Conservation (phyloP, 2,888 invertebrate genomes). For the Clepsis dumicolana region DNA sequence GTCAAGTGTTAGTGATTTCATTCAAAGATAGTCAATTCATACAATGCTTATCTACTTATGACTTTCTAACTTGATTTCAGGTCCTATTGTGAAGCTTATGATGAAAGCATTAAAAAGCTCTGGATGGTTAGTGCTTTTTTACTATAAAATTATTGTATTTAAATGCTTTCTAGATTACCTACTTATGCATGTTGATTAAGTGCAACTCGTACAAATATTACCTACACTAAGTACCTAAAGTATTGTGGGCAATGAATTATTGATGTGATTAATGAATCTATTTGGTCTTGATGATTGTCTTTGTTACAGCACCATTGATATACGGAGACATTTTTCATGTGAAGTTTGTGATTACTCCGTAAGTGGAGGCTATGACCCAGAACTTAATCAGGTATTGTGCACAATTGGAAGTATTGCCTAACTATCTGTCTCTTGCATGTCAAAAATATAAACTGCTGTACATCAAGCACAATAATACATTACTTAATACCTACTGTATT, state of each 20-base stretch:
- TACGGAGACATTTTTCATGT: constrained; percentile 95
- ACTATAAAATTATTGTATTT: not conserved
- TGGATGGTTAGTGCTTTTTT: constrained; percentile 88
- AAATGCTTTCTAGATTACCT: not conserved
- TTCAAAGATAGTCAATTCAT: not conserved
- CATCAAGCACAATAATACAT: too few relatives aligned
- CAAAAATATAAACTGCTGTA: too few relatives aligned
- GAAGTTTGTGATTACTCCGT: constrained; percentile 94
- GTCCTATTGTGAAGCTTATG: constrained; percentile 93
- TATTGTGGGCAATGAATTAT: too few relatives aligned
- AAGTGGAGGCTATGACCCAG: constrained; percentile 96
- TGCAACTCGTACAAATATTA: too few relatives aligned
- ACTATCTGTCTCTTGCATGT: not conserved
- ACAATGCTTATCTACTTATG: constrained; percentile 44
- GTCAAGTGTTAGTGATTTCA: not conserved
- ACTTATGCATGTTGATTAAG: too few relatives aligned
- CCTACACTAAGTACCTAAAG: too few relatives aligned
- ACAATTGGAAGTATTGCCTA: not conserved
- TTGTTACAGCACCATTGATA: constrained; percentile 90
- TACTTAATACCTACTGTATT: too few relatives aligned
- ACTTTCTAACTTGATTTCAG: constrained; percentile 64
- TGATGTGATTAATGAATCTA: not conserved
- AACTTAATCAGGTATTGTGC: constrained; percentile 88
- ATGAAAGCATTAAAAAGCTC: constrained; percentile 92
- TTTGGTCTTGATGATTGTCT: not conserved